phyloP scores from a whole-genome alignment of 2,113 vertebrate species.

The Rhegmatorhina hoffmannsi region DNA sequence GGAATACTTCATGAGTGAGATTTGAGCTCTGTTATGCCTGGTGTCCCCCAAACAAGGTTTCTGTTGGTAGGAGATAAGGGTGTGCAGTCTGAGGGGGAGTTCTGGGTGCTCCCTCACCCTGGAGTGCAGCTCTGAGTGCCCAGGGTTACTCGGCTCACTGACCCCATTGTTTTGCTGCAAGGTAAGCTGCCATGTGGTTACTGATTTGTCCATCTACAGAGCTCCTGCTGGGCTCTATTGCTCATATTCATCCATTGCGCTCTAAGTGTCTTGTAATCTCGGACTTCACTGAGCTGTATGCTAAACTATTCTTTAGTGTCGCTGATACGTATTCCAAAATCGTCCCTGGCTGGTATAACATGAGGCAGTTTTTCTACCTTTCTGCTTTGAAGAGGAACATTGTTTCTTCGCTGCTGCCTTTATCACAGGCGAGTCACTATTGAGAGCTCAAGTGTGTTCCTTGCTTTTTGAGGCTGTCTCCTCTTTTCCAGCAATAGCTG shows the following conservation, averaged over 20 bases:
- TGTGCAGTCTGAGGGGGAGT: accelerated
- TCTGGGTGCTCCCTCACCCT: accelerated
- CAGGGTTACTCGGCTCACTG: accelerated
- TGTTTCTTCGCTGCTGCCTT: background rate
- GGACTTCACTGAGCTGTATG: background rate
- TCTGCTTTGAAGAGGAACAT: background rate
- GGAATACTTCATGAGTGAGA: background rate
- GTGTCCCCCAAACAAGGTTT: background rate
- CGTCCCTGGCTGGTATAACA: background rate
- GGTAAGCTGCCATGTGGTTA: background rate
- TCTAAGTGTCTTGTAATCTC: background rate
- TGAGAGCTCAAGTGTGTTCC: background rate
- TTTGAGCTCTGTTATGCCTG: background rate
- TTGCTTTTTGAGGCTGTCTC: background rate
- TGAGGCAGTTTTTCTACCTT: background rate
- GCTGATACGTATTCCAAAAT: background rate
- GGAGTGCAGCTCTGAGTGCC: accelerated
- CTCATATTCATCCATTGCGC: accelerated
- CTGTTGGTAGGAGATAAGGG: background rate
- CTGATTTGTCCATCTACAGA: background rate
- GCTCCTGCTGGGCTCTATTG: background rate
- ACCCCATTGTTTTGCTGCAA: accelerated
- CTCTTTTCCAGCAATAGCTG: background rate
- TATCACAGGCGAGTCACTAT: background rate
- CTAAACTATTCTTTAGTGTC: background rate